Base-by-base conservation (phyloP, 2,113 vertebrate genomes). In the Phyllostomus hastatus region DNA sequence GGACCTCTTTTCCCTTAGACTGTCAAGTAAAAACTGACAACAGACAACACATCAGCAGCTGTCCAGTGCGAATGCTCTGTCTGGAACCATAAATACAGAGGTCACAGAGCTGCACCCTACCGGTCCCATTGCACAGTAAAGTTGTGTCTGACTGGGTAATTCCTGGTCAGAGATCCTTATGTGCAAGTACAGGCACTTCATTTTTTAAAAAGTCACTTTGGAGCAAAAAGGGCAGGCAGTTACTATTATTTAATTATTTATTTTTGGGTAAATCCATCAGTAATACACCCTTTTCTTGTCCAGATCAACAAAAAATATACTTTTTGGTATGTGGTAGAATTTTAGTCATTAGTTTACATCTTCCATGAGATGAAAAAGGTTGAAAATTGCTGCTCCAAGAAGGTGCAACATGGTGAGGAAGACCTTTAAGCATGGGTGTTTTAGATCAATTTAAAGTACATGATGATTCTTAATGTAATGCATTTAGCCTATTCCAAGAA, bases 381-480 rank as follows among this genome's bases (percentile, higher is more conserved):
- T 73, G 72, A 73, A 72, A 76, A 76, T 76, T 24, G 16, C 43
- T 33, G 28, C 8, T 80, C 22, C 57, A 38, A 5, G 38, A 38
- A 17, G 17, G 46, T 78, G 52, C 46, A 33, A 78, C n/a, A 22
- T 52, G 3, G 46, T 52, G 14, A 90, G 17, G 86, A 91, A 69
- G 31, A n/a, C 33, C 61, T 78, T 87, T 84, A 83, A 84, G 15
- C 17, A 88, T 1, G n/a, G 26, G 35, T 66, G 80, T 38, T 67
- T 87, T 52, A 83, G 35, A 94, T 95, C 57, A 97, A 24, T n/a
- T n/a, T n/a, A 52, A 80, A 90, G 43, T 48, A 95, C 54, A 52
- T 54, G 26, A 79, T 10, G 28, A 95, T 54, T 81, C 14, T 82
- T 91, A 72, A 94, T 67, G 16, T 79, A 46, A 72, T 26, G 19